Base-by-base conservation (phyloP, 2,888 invertebrate genomes). In the Dasysyrphus tricinctus region DNA sequence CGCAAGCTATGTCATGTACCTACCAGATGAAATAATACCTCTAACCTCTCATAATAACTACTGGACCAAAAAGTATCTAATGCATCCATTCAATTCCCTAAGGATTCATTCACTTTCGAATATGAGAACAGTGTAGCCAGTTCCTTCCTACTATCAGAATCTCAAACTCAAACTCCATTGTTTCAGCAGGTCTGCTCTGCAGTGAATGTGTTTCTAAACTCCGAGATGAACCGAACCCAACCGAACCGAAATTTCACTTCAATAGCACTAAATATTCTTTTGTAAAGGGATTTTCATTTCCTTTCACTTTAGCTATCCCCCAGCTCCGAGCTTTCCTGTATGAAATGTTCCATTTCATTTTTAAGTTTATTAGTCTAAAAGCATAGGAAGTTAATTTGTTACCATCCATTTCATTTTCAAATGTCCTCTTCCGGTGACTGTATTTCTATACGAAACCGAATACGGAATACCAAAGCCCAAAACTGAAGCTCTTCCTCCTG, bases 281-380 rank as follows among this genome's bases (percentile, higher is more conserved):
- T 74, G 61, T 69, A 69, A 49, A 11, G 39, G 67, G 37, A 69
- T 65, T 81, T 72, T 57, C 70, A 77, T 72, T 77, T 82, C 65
- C 77, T 67, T 67, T 82, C 72, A 49, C 51, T 56, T 77, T 34
- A 24, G 11, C 24, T 24, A 12, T 24, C 59, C 29, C 39, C 42
- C 7, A 29, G 9, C 16, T 11, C 32, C 14, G 29, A 24, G 19
- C 8, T 63, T 37, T 57, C n/a, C 65, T 49, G 51, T 47, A 24
- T 24, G 24, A 3, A 24, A 24, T 24, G 56, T 74, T 74, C 69
- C 78, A 61, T 79, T 83, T 83, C 56, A 56, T 79, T 79, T 67
- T 70, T 70, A 56, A 79, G 73, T 79, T 83, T 79, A 83, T 83
- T 79, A 83, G 74, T 79, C 72, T 83, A 78, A 83, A 83, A 74